Evolutionary conservation across 2,113 vertebrate genomes (phyloP).

Genomic region (Strigops habroptila): DNA sequence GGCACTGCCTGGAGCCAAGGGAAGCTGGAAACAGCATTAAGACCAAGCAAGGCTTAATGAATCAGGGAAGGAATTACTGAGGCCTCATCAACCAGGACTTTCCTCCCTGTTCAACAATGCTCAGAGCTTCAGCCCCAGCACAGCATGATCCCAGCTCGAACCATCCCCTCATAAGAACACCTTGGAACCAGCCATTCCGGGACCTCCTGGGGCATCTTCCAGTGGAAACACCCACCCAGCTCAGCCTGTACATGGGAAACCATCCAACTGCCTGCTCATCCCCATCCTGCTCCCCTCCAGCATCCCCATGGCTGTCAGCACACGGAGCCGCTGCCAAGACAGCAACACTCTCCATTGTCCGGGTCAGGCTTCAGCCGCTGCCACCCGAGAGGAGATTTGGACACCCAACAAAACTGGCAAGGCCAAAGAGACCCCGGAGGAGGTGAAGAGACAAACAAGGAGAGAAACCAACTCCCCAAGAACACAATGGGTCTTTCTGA

Average conservation of each 20-base stretch:
- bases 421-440: background rate
- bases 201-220: background rate
- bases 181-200: accelerated
- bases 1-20: accelerated
- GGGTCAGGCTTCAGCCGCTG: background rate
- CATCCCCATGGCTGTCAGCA: background rate
- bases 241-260: background rate
- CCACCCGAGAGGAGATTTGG: background rate
- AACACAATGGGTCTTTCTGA: background rate
- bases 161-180: background rate
- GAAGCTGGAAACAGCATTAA: accelerated
- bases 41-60: accelerated
- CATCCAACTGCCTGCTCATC: accelerated
- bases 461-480: background rate
- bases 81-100: background rate
- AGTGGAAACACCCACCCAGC: background rate
- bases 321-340: background rate
- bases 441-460: background rate
- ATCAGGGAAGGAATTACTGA: background rate
- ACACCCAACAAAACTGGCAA: background rate
- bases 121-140: accelerated
- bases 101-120: accelerated
- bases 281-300: background rate
- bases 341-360: slow-evolving; percentile 6
- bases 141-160: background rate